Conservation (phyloP, 2,888 invertebrate genomes). For the Pammene fasciana region DNA sequence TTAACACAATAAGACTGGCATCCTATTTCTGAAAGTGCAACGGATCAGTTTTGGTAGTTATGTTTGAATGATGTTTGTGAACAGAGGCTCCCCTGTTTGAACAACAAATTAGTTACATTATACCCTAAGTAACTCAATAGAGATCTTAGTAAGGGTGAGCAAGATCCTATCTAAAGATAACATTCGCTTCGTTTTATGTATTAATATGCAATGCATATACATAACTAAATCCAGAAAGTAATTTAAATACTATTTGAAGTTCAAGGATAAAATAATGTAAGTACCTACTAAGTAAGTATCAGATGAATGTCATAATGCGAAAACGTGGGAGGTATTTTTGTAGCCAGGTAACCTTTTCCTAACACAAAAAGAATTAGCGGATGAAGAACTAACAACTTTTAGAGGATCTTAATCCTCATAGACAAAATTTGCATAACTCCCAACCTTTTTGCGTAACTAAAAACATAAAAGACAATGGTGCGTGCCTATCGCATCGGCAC, state of each 20-base stretch:
- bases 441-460: constrained; percentile 38
- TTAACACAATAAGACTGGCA: constrained; percentile 16
- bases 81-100: constrained; percentile 76
- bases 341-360: constrained; percentile 1
- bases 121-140: constrained; percentile 70
- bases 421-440: constrained; percentile 38
- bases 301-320: not conserved
- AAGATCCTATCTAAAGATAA: constrained; percentile 29
- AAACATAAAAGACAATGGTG: constrained; percentile 47
- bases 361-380: constrained; percentile 13
- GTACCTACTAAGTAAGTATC: too few relatives aligned
- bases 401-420: constrained; percentile 34
- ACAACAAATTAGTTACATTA: constrained; percentile 82
- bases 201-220: not conserved
- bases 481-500: constrained; percentile 60
- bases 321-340: constrained; percentile 26
- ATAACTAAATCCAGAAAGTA: not conserved
- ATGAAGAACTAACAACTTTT: constrained; percentile 25
- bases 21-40: not conserved
- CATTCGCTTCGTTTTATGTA: constrained; percentile 1
- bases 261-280: not conserved
- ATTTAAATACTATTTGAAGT: not conserved
- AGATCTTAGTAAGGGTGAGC: constrained; percentile 53
- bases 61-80: constrained; percentile 70
- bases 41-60: constrained; percentile 47